A percentile compares a stretch with the other conserved stretches of the same genome.
Evolutionary conservation across 2,113 vertebrate genomes (phyloP).

Genomic region (Dolichotis patagonum): DNA sequence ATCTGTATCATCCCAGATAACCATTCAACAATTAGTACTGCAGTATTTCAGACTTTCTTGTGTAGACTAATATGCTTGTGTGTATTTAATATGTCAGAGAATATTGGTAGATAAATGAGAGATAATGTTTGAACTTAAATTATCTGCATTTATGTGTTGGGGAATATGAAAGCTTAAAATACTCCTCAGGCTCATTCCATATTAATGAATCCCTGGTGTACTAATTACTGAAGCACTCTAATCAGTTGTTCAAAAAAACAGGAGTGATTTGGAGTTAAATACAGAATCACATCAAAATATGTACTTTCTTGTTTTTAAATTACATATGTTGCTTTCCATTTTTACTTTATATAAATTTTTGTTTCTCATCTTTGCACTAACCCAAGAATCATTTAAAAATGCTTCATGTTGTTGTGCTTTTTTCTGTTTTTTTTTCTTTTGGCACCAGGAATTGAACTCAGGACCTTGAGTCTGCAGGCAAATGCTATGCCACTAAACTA

Average conservation of each 20-base stretch:
- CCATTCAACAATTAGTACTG: background rate
- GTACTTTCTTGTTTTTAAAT: slow-evolving; percentile 53
- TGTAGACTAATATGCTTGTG: background rate
- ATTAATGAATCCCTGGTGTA: slow-evolving; percentile 61
- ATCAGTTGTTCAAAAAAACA: slow-evolving; percentile 64
- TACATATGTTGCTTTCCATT: slow-evolving; percentile 28
- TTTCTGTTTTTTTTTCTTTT: no score
- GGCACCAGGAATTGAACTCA: no score
- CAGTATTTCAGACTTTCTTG: background rate
- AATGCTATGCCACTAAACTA: no score
- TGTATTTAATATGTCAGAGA: background rate
- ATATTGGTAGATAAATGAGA: slow-evolving; percentile 35
- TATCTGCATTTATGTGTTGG: slow-evolving; percentile 33
- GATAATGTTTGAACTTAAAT: slow-evolving; percentile 59
- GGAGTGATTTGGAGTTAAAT: slow-evolving; percentile 75
- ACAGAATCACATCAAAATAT: slow-evolving; percentile 59
- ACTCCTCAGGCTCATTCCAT: slow-evolving; percentile 10
- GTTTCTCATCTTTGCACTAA: slow-evolving; percentile 43
- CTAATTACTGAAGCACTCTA: slow-evolving; percentile 70
- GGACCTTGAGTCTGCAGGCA: no score
- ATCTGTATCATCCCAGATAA: background rate
- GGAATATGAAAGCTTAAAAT: slow-evolving; percentile 32
- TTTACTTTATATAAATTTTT: slow-evolving; percentile 41
- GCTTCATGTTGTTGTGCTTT: background rate
- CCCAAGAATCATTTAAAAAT: slow-evolving; percentile 38